phyloP scores from a whole-genome alignment of 92 coral and sea anemone genomes.

The Umimayanthus chanpuru region DNA sequence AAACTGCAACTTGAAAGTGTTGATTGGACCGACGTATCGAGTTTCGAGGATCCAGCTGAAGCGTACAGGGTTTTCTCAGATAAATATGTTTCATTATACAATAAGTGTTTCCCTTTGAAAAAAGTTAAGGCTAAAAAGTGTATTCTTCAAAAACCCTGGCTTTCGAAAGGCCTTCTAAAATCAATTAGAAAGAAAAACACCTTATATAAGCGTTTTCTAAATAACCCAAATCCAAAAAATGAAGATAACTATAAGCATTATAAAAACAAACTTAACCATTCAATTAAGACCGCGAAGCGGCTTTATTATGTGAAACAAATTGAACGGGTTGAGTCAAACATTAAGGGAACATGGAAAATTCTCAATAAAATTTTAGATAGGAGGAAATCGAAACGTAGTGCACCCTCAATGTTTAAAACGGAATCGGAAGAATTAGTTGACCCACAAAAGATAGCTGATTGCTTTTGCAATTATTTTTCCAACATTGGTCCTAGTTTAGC shows the following conservation, averaged over 20 bases:
- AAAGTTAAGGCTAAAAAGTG: conserved; percentile 3
- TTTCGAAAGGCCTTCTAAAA: background rate
- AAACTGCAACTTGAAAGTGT: background rate
- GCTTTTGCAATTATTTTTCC: conserved; percentile 37
- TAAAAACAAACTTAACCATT: too few relatives aligned
- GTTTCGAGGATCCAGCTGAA: background rate
- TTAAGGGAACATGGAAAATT: conserved; percentile 32
- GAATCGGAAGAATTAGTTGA: background rate
- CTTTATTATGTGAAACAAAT: conserved; percentile 1
- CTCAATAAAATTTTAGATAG: conserved; percentile 17
- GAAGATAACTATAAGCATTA: too few relatives aligned
- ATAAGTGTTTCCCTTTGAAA: background rate
- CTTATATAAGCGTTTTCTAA: too few relatives aligned
- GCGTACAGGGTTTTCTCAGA: background rate
- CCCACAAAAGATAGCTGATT: conserved; percentile 28
- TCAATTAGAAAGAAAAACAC: background rate
- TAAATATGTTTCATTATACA: background rate
- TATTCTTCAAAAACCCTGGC: background rate
- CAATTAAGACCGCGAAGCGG: background rate
- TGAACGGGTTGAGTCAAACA: conserved; percentile 26
- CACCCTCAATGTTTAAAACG: background rate
- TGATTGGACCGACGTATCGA: background rate
- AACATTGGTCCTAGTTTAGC: conserved; percentile 45
- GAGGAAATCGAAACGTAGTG: background rate
- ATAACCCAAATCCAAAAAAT: too few relatives aligned